phyloP scores from a whole-genome alignment of 2,113 vertebrate species.

The Podarcis muralis region DNA sequence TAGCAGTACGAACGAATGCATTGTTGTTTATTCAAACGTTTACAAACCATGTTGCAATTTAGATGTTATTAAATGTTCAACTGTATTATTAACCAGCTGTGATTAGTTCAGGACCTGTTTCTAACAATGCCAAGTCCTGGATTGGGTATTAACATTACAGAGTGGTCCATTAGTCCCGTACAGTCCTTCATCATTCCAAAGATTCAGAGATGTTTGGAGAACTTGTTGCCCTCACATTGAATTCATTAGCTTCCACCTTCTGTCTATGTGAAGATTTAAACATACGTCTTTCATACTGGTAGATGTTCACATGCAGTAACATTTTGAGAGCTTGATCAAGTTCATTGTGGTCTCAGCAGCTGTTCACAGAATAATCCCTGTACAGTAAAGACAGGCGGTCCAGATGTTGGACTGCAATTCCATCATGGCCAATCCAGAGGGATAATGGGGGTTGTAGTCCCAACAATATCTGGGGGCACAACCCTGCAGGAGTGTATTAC shows the following conservation, averaged over 20 bases:
- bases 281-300: background rate
- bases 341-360: background rate
- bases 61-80: background rate
- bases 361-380: too few relatives aligned
- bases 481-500: too few relatives aligned
- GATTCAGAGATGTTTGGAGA: too few relatives aligned
- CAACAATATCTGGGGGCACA: too few relatives aligned
- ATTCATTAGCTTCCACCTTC: too few relatives aligned
- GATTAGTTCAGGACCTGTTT: background rate
- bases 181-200: background rate
- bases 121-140: background rate
- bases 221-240: too few relatives aligned
- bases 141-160: background rate
- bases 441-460: too few relatives aligned
- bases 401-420: too few relatives aligned
- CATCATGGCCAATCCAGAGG: too few relatives aligned
- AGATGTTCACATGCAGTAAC: background rate
- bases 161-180: background rate
- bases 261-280: background rate
- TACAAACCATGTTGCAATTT: background rate
- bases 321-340: background rate
- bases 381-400: too few relatives aligned
- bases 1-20: background rate
- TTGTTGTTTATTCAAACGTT: background rate
- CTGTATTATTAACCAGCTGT: too few relatives aligned